phyloP scores from a whole-genome alignment of 1,140 invertebrate species.

The Euwallacea fornicatus region DNA sequence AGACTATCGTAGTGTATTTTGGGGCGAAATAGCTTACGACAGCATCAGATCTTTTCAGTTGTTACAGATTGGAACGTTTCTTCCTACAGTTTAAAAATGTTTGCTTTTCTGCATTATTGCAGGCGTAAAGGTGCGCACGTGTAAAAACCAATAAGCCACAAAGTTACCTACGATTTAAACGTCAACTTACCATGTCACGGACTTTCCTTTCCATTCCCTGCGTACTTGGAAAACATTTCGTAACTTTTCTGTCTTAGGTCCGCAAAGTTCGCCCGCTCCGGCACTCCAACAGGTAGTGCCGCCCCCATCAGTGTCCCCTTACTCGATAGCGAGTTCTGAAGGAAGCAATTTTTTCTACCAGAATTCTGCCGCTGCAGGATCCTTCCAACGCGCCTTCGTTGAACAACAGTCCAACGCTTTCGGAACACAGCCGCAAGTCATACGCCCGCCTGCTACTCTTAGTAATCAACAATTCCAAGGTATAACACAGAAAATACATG shows the following conservation, averaged over 20 bases:
- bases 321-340: slow-evolving; percentile 41
- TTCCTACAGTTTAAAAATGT: slow-evolving; percentile 3
- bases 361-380: slow-evolving; percentile 23
- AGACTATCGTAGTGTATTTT: background rate
- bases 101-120: background rate
- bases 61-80: too few relatives aligned
- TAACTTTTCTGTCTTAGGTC: slow-evolving; percentile 32
- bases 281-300: slow-evolving; percentile 36
- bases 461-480: slow-evolving; percentile 45
- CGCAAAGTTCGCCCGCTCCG: slow-evolving; percentile 26
- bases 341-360: slow-evolving; percentile 48
- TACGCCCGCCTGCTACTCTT: slow-evolving; percentile 33
- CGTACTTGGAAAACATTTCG: too few relatives aligned
- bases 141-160: too few relatives aligned
- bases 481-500: slow-evolving; percentile 18
- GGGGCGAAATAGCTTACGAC: too few relatives aligned
- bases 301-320: slow-evolving; percentile 41
- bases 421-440: slow-evolving; percentile 42
- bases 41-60: too few relatives aligned
- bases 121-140: too few relatives aligned
- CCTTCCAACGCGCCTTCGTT: slow-evolving; percentile 41
- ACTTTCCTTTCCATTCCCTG: too few relatives aligned
- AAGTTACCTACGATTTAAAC: too few relatives aligned
- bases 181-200: too few relatives aligned
- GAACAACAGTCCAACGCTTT: slow-evolving; percentile 42